phyloP scores from a whole-genome alignment of 2,113 vertebrate genomes.

The Arenaria interpres region DNA sequence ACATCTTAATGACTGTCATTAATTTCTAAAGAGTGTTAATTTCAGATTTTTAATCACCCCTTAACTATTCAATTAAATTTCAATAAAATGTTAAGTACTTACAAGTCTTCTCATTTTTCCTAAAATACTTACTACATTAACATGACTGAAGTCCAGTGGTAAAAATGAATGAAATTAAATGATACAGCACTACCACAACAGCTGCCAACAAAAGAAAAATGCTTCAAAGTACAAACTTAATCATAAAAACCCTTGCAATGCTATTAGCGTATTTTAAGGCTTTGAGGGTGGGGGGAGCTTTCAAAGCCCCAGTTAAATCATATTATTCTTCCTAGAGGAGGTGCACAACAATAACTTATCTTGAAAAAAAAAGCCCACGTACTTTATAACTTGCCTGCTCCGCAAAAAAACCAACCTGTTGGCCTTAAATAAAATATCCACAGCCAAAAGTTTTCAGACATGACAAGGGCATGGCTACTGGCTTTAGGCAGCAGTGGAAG shows the following conservation, averaged over 20 bases:
- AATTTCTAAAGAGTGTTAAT: slow-evolving; percentile 94
- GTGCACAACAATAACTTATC: background rate
- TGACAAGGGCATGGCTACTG: background rate
- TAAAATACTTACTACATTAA: slow-evolving; percentile 87
- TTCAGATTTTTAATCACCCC: slow-evolving; percentile 95
- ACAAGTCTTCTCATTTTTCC: slow-evolving; percentile 88
- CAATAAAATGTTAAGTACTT: slow-evolving; percentile 90
- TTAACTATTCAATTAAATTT: slow-evolving; percentile 95
- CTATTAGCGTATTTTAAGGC: background rate
- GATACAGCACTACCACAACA: slow-evolving; percentile 63
- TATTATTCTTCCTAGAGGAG: background rate
- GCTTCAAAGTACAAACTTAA: slow-evolving; percentile 7
- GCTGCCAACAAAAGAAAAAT: slow-evolving; percentile 66
- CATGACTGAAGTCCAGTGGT: slow-evolving; percentile 79
- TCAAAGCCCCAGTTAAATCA: background rate
- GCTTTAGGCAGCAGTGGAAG: background rate
- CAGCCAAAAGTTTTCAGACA: background rate
- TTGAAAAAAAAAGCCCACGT: background rate
- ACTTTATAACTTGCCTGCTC: background rate
- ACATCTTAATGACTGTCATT: slow-evolving; percentile 94
- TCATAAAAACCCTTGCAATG: slow-evolving; percentile 15
- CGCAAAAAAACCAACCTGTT: background rate
- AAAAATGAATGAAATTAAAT: slow-evolving; percentile 78
- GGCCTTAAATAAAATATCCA: background rate
- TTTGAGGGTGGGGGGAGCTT: background rate